Percentiles rank a stretch among this genome's conserved stretches.
Conservation (phyloP, 2,888 invertebrate species). For the Pterostichus niger region DNA sequence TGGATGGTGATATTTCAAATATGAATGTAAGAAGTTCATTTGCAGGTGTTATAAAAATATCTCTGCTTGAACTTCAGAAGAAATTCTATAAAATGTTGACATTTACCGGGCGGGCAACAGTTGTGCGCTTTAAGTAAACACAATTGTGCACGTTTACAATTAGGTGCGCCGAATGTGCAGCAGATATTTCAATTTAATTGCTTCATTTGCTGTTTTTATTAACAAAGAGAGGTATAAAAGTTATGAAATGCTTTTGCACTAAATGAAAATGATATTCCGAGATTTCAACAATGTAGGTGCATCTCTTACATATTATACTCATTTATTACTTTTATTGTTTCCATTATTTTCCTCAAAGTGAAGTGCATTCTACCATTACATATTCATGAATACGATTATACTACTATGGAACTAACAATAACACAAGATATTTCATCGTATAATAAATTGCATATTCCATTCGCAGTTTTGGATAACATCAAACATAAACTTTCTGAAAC, state of each 20-base stretch:
- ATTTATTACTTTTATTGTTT: no score
- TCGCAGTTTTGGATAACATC: no score
- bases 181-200: conserved; percentile 48
- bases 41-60: no score
- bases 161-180: conserved; percentile 23
- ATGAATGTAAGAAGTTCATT: no score
- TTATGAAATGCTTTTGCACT: conserved; percentile 3
- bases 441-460: no score
- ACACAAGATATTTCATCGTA: no score
- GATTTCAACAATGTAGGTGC: conserved; percentile 5
- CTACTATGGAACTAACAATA: no score
- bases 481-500: no score
- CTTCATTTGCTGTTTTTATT: conserved; percentile 35
- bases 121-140: conserved; percentile 17
- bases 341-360: no score
- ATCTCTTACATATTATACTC: not conserved
- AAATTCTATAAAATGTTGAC: not conserved
- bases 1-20: no score
- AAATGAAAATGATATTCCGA: conserved; percentile 2
- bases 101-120: conserved; percentile 30
- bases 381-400: no score
- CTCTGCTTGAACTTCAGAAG: conserved; percentile 9
- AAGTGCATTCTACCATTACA: no score
- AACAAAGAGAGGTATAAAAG: conserved; percentile 1
- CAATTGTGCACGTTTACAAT: conserved; percentile 34